Evolutionary conservation across 2,888 invertebrate species (phyloP).

Genomic region (Drosophila leonis): DNA sequence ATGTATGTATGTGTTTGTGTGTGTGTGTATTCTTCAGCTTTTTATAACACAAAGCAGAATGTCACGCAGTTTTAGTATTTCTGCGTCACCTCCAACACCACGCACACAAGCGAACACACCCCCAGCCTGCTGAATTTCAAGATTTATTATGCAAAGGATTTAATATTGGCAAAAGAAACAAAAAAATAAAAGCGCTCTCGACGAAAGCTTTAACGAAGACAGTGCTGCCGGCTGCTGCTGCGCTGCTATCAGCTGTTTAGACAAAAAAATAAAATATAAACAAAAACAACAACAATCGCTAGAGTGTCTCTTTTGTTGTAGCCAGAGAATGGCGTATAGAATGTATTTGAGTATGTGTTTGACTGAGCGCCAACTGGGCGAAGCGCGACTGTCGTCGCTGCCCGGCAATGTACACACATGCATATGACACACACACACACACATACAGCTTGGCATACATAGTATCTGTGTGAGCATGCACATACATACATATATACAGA

Average conservation of each 20-base stretch:
- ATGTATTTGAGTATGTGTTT: slow-evolving; percentile 49
- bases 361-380: slow-evolving; percentile 72
- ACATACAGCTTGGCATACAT: slow-evolving; percentile 15
- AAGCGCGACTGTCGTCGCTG: slow-evolving; percentile 48
- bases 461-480: slow-evolving; percentile 11
- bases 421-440: slow-evolving; percentile 9
- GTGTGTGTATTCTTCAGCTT: slow-evolving; percentile 20
- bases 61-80: slow-evolving; percentile 63
- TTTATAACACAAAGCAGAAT: slow-evolving; percentile 66
- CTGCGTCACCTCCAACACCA: slow-evolving; percentile 19
- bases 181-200: slow-evolving; percentile 13
- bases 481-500: slow-evolving; percentile 8
- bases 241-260: slow-evolving; percentile 52
- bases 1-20: slow-evolving; percentile 19
- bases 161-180: background rate
- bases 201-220: slow-evolving; percentile 12
- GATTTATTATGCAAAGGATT: slow-evolving; percentile 33
- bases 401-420: slow-evolving; percentile 32
- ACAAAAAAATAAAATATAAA: slow-evolving; percentile 34
- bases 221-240: slow-evolving; percentile 29
- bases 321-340: slow-evolving; percentile 31
- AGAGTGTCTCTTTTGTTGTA: slow-evolving; percentile 48
- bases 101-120: slow-evolving; percentile 15
- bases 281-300: slow-evolving; percentile 8
- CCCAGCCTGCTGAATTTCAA: slow-evolving; percentile 6